Evolutionary conservation across 37 sponge, comb jelly and placozoan species (phyloP), one percentile per base, ranked within the genome.

Genomic region (Mnemiopsis leidyi): DNA sequence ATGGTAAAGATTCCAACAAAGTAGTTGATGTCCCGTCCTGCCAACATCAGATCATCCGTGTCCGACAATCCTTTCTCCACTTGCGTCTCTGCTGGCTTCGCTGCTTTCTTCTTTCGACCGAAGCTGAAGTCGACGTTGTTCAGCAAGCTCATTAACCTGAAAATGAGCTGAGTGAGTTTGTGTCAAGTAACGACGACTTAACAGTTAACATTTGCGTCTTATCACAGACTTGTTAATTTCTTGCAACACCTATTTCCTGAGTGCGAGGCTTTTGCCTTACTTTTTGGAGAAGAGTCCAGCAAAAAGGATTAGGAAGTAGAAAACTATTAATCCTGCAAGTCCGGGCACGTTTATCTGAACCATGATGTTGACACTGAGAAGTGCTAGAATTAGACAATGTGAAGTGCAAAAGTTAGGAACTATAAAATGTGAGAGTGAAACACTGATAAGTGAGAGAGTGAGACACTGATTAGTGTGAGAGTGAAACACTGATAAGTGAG

Each of bases 261-360:
- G n/a, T n/a, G n/a, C n/a, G n/a, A n/a, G n/a, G n/a, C n/a, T n/a
- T n/a, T n/a, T n/a, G n/a, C n/a, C 90, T 7, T 85, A 85, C 90
- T 40, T 38, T 39, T 85, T 85, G 30, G 90, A 38, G 61, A 85
- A 85, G 24, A 85, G 32, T 26, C 90, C 90, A 85, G 90, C 90
- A 39, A 85, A 85, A 13, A 85, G 90, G 35, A 85, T 85, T 39
- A 85, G 90, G 35, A 85, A 85, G 61, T 85, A 85, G 90, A 85
- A 85, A 25, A 39, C 24, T 38, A 85, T 85, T 26, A 85, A 61
- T 23, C 90, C 90, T 38, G 61, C 90, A 3, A 85, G 24, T 16
- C 90, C 90, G 32, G 79, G 79, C 16, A 77, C 18, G 36, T 77
- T 77, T 18, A 77, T 77, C 61, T 48, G 9, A 48, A 13, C 13